These are phyloP conservation scores for Empis stercorea DNA, from an alignment of 2,888 invertebrate genomes.

Conservation along the genomic window DNA sequence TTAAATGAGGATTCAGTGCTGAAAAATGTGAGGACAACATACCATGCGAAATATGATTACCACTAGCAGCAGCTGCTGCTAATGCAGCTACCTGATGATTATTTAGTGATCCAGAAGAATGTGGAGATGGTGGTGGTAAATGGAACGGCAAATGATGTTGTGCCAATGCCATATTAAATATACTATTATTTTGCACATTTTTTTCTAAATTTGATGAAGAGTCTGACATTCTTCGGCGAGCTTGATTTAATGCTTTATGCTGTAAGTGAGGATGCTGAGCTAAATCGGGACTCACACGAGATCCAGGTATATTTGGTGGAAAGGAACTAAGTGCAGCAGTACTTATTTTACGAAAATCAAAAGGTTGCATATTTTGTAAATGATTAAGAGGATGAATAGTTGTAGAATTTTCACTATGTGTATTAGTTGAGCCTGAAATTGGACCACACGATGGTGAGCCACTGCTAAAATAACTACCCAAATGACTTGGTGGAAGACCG, in stretches of 20 bases:
- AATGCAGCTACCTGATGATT: slow-evolving; percentile 49
- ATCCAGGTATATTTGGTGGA: slow-evolving; percentile 24
- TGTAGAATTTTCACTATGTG: slow-evolving; percentile 13
- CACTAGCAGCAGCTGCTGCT: slow-evolving; percentile 46
- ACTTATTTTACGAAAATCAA: slow-evolving; percentile 72
- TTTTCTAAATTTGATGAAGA: slow-evolving; percentile 31
- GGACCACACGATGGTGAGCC: slow-evolving; percentile 14
- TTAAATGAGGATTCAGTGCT: slow-evolving; percentile 15
- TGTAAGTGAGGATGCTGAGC: slow-evolving; percentile 26
- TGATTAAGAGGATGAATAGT: slow-evolving; percentile 65
- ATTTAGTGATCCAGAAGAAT: slow-evolving; percentile 42
- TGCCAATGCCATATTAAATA: slow-evolving; percentile 48
- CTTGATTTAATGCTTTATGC: slow-evolving; percentile 33
- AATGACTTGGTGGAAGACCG: slow-evolving; percentile 20
- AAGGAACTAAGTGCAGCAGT: slow-evolving; percentile 38
- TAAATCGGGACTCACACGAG: slow-evolving; percentile 30
- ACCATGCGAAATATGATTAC: slow-evolving; percentile 45
- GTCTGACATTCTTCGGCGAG: slow-evolving; percentile 42
- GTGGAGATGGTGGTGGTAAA: slow-evolving; percentile 50
- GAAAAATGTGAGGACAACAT: slow-evolving; percentile 44
- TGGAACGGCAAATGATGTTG: slow-evolving; percentile 48
- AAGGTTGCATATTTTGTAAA: slow-evolving; percentile 90
- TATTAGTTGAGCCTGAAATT: slow-evolving; percentile 4
- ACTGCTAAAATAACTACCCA: slow-evolving; percentile 18
- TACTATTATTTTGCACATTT: slow-evolving; percentile 40